Evolutionary conservation across 2,888 invertebrate genomes (phyloP).

Genomic region (Agelastica alni): DNA sequence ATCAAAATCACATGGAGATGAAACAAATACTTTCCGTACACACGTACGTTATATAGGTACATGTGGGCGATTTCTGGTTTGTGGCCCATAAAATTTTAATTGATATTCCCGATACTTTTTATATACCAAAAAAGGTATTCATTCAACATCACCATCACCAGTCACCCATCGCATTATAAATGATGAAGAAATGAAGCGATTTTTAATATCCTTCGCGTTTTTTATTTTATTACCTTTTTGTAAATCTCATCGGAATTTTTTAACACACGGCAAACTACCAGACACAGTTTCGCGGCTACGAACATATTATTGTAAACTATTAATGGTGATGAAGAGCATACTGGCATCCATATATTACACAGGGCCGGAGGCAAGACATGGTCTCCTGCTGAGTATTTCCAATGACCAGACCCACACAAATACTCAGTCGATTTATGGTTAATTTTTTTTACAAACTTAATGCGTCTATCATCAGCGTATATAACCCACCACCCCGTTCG

Average conservation of each 20-base stretch:
- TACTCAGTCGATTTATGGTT: constrained; percentile 31
- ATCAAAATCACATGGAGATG: too few relatives aligned
- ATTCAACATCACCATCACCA: constrained; percentile 3
- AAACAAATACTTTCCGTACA: neutral
- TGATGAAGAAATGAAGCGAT: constrained; percentile 14
- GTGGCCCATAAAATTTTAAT: constrained; percentile 20
- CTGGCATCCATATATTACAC: constrained; percentile 53
- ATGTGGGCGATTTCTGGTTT: constrained; percentile 18
- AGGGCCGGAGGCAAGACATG: constrained; percentile 51
- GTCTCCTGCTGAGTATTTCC: constrained; percentile 53
- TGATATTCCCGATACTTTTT: constrained; percentile 18
- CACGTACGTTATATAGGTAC: neutral
- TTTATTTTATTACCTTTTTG: constrained; percentile 18
- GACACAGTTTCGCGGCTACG: constrained; percentile 35
- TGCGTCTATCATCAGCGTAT: constrained; percentile 23
- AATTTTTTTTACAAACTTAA: constrained; percentile 23
- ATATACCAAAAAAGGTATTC: constrained; percentile 14
- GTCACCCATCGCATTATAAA: constrained; percentile 10
- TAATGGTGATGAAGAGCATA: constrained; percentile 47
- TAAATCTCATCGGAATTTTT: constrained; percentile 24
- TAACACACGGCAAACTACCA: constrained; percentile 23
- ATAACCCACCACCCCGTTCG: constrained; percentile 24
- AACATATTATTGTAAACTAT: constrained; percentile 51
- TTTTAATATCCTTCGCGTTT: constrained; percentile 9
- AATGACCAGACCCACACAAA: constrained; percentile 51